A percentile compares a stretch with the other conserved stretches of the same genome.
Conservation (phyloP, 2,888 invertebrate species). For the Pheosia gnoma region DNA sequence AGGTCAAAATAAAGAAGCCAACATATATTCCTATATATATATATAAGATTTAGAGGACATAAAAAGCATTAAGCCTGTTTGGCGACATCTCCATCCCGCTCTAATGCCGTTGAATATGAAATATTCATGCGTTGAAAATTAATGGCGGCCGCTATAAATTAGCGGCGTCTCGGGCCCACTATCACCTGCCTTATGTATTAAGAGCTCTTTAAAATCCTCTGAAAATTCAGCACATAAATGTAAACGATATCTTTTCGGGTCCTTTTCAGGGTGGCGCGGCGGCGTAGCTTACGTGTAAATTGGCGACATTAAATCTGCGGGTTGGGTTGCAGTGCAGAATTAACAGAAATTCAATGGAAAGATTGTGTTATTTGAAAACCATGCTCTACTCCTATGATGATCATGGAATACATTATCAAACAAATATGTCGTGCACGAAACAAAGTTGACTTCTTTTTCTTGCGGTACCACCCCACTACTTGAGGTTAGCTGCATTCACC, state of each 20-base stretch:
- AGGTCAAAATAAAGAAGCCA: constrained; percentile 8
- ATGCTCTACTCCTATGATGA: no score
- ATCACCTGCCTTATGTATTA: constrained; percentile 40
- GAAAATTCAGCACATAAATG: constrained; percentile 34
- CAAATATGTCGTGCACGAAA: no score
- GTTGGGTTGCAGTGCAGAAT: constrained; percentile 11
- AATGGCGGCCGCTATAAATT: constrained; percentile 43
- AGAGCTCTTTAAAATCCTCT: constrained; percentile 40
- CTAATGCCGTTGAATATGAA: constrained; percentile 28
- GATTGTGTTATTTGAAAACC: background rate
- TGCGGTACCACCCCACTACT: no score
- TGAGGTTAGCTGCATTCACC: no score
- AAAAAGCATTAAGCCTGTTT: constrained; percentile 37
- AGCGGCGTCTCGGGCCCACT: constrained; percentile 34
- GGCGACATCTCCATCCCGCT: constrained; percentile 8
- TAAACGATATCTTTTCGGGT: constrained; percentile 41
- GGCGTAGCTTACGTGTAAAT: constrained; percentile 30
- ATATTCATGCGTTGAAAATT: constrained; percentile 41
- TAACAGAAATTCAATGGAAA: constrained; percentile 16
- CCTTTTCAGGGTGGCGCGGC: constrained; percentile 35
- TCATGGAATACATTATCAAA: no score
- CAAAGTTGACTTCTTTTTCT: no score
- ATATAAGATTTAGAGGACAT: constrained; percentile 35
- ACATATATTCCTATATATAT: constrained; percentile 20
- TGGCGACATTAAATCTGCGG: constrained; percentile 35